phyloP scores from a whole-genome alignment of 2,797 vertebrate species.

The Falco novaeseelandiae region DNA sequence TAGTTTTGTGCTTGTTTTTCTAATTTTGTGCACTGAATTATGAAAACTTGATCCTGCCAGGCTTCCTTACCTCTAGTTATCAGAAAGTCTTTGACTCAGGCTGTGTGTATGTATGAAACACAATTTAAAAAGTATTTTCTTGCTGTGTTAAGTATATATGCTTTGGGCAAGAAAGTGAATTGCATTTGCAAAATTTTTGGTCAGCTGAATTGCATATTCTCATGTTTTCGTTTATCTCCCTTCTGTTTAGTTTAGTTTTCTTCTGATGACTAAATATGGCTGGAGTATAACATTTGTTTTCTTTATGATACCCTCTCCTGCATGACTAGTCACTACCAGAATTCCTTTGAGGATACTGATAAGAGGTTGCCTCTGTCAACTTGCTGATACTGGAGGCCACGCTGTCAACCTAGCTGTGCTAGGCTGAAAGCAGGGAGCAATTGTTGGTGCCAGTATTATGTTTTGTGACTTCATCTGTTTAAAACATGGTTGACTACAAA shows the following conservation, averaged over 20 bases:
- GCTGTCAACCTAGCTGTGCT: neutral
- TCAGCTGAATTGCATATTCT: neutral
- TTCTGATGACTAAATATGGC: conserved; percentile 21
- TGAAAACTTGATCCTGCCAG: neutral
- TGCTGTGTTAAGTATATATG: neutral
- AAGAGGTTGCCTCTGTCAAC: neutral
- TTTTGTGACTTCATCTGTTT: neutral
- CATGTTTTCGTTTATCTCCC: neutral
- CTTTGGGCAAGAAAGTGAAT: neutral
- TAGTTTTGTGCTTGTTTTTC: neutral
- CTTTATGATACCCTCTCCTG: neutral
- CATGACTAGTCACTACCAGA: neutral
- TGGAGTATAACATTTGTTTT: conserved; percentile 23
- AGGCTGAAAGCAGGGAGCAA: neutral
- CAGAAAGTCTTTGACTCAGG: neutral
- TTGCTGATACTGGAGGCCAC: neutral
- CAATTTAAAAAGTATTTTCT: neutral
- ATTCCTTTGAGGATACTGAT: conserved; percentile 17
- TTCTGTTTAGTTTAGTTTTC: conserved; percentile 2
- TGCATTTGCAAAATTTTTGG: neutral
- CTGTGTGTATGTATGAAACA: neutral
- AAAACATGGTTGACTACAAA: neutral
- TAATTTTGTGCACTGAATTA: neutral
- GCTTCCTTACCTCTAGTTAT: neutral
- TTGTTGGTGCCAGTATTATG: neutral